A percentile compares a stretch with the other conserved stretches of the same genome.
Evolutionary conservation across 2,797 vertebrate genomes (phyloP).

Genomic region (Onychomys arenicola): DNA sequence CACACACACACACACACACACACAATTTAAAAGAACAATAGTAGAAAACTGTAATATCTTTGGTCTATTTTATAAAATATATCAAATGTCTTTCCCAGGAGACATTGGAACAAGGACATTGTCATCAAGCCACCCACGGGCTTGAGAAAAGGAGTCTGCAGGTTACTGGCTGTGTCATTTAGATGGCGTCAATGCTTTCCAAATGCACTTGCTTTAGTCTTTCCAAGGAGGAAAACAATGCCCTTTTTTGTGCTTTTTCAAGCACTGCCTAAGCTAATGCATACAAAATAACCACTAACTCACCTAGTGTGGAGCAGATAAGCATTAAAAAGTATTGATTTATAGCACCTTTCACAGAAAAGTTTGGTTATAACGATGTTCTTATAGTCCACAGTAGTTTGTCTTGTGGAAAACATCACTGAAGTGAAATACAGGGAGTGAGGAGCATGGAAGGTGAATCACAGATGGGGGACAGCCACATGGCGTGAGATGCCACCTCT

Average conservation of each 20-base stretch:
- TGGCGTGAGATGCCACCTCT: background rate
- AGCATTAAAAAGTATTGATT: background rate
- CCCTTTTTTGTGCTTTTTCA: background rate
- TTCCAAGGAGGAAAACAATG: background rate
- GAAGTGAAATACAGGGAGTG: background rate
- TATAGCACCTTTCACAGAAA: background rate
- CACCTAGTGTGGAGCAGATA: background rate
- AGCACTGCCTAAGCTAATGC: constrained; percentile 24
- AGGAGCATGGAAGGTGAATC: background rate
- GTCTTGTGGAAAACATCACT: background rate
- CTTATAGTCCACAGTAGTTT: background rate
- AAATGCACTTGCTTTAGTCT: background rate
- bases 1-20: background rate
- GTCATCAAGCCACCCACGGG: background rate
- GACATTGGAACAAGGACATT: background rate
- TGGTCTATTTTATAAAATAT: constrained; percentile 38
- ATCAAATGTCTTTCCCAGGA: too few species aligned
- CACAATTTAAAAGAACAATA: background rate
- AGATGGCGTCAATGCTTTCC: background rate
- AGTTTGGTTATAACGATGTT: constrained; percentile 17
- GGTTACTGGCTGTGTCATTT: background rate
- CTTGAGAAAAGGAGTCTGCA: background rate
- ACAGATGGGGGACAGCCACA: background rate
- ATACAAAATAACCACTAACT: constrained; percentile 22
- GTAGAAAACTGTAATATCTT: background rate